These are phyloP conservation scores for Alosa alosa DNA, from an alignment of 2,113 vertebrate genomes.

Conservation along the genomic window DNA sequence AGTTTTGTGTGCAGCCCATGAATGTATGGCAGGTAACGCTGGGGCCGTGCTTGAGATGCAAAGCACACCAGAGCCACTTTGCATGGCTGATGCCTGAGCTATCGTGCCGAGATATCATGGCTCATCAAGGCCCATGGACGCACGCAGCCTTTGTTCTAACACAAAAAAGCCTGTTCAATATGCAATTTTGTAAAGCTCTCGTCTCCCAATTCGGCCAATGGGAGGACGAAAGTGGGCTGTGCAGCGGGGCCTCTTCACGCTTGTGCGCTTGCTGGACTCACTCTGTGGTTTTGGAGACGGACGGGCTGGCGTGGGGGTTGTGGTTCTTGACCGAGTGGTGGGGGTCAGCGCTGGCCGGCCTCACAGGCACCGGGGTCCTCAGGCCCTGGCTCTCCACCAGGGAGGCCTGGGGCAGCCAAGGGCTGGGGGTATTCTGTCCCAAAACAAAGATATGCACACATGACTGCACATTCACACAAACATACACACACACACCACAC, in stretches of 20 bases:
- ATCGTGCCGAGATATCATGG: neutral
- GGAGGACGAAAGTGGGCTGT: neutral
- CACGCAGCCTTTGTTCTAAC: neutral
- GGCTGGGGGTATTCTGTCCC: conserved; percentile 78
- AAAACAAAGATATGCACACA: neutral
- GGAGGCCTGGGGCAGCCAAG: conserved; percentile 82
- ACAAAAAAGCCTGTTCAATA: neutral
- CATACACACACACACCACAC: neutral
- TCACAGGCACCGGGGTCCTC: conserved; percentile 80
- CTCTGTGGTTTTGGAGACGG: conserved; percentile 78
- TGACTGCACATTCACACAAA: neutral
- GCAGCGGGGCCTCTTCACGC: neutral
- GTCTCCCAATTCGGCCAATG: neutral
- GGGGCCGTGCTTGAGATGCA: neutral
- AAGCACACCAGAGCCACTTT: neutral
- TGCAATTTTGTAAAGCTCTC: neutral
- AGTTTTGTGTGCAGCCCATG: neutral
- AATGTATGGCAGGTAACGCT: neutral
- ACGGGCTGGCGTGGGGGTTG: conserved; percentile 75
- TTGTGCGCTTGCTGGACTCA: conserved; percentile 60
- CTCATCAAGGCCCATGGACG: neutral
- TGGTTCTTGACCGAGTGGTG: conserved; percentile 77
- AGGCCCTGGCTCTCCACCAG: conserved; percentile 81
- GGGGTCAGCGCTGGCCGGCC: conserved; percentile 81
- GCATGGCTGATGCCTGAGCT: neutral